Evolutionary conservation across 2,888 invertebrate genomes (phyloP).

Genomic region (Iphiclides podalirius): DNA sequence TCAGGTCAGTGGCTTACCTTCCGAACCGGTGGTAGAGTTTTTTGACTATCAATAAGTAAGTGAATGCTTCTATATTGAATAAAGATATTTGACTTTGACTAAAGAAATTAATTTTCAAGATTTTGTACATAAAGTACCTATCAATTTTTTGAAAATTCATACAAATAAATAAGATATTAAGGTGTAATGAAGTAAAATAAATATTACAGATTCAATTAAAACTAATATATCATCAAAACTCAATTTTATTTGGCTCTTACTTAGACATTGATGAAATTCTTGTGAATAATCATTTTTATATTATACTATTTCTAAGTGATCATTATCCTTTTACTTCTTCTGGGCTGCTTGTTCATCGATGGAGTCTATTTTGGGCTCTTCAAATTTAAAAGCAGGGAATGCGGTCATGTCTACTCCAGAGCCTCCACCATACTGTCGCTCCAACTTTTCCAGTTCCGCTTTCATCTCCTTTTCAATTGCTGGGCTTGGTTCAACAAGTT

Average conservation of each 20-base stretch:
- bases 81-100: too few species aligned
- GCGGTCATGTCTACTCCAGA: conserved; percentile 91
- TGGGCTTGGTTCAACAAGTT: conserved; percentile 90
- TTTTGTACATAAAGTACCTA: not conserved
- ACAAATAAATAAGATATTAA: not conserved
- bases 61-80: too few species aligned
- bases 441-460: conserved; percentile 89
- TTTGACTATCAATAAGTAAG: too few species aligned
- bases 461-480: conserved; percentile 87
- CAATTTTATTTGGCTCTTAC: not conserved
- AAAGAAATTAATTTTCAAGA: too few species aligned
- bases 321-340: conserved; percentile 56
- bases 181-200: too few species aligned
- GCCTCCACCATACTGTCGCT: conserved; percentile 88
- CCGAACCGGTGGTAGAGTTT: too few species aligned
- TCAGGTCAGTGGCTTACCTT: too few species aligned
- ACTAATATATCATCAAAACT: not conserved
- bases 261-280: not conserved
- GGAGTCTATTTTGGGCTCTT: conserved; percentile 85
- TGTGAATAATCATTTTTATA: conserved; percentile 11
- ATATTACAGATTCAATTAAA: not conserved
- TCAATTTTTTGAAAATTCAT: too few species aligned
- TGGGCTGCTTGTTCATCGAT: conserved; percentile 69
- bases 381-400: conserved; percentile 92
- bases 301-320: conserved; percentile 10